Conservation (phyloP, 2,888 invertebrate species). For the Hecatera dysodea region DNA sequence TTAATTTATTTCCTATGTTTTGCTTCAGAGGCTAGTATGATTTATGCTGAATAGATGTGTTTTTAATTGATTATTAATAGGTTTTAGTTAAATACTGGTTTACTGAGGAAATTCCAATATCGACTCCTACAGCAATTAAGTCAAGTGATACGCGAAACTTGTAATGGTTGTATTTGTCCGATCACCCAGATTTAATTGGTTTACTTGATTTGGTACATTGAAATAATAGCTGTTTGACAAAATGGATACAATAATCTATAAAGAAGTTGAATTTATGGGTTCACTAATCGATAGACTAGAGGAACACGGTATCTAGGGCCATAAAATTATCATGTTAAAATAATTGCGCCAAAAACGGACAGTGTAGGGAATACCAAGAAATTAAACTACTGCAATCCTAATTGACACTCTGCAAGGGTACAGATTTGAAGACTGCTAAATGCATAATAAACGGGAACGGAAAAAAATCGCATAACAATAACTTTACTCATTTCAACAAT, state of each 20-base stretch:
- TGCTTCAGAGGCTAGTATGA: slow-evolving; percentile 77
- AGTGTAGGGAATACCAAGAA: background rate
- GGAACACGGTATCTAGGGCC: no score
- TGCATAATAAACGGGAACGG: accelerated
- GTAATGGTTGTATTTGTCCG: slow-evolving; percentile 31
- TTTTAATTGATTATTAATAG: slow-evolving; percentile 79
- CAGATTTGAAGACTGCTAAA: no score
- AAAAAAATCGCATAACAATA: background rate
- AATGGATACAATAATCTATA: slow-evolving; percentile 4
- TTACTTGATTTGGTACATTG: slow-evolving; percentile 21
- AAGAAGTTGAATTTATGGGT: slow-evolving; percentile 9
- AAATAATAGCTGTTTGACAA: slow-evolving; percentile 21
- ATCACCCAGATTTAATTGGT: slow-evolving; percentile 38
- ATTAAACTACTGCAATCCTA: background rate
- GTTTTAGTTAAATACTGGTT: slow-evolving; percentile 70
- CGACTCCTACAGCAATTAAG: slow-evolving; percentile 53
- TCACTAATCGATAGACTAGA: background rate
- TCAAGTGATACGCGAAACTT: slow-evolving; percentile 39
- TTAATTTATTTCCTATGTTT: slow-evolving; percentile 75
- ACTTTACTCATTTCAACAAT: slow-evolving; percentile 8
- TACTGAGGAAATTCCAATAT: slow-evolving; percentile 62
- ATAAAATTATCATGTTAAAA: background rate
- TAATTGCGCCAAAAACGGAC: background rate
- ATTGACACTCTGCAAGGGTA: background rate
- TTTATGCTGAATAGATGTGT: slow-evolving; percentile 78